Base-by-base conservation (phyloP, 2,797 vertebrate species). In the Oryzias dopingdopingensis region DNA sequence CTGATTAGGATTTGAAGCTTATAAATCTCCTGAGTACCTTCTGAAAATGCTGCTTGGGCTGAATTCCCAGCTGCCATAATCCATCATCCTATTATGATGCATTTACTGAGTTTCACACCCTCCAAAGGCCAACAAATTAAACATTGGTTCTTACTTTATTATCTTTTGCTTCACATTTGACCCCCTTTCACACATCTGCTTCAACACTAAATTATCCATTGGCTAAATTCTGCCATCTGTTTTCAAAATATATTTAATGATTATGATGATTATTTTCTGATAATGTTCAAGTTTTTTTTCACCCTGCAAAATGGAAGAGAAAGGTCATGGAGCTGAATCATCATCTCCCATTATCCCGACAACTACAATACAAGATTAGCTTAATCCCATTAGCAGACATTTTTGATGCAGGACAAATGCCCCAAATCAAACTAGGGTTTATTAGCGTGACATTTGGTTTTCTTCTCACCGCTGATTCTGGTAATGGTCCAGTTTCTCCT, bases 401-500 rank as follows among this genome's bases (percentile, higher is more conserved):
- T 42, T 46, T 22, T 6, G 40, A 48, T 24, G 16, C n/a, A 17
- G 29, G 43, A 44, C 26, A 56, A 56, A 50, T 48, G 45, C 48
- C 15, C 16, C 16, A 17, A 56, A 55, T 47, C 23, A 14, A 18
- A 29, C 23, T 32, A 15, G 16, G 10, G 17, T 61, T 64, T 52
- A 6, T 7, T 42, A 47, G 13, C 16, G 29, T 37, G 24, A 59
- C 40, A 26, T 17, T 32, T 17, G 16, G 48, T n/a, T 41, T 10
- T 17, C 16, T 29, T 51, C 87, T 88, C 84, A 98, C 96, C 96
- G 14, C 91, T 96, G 74, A 98, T 88, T 62, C 96, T 92, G 14
- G 93, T 95, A 82, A 99, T 92, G 70, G 96, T 99, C 97, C 97
- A 99, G 80, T 99, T 99, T 79, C 89, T 95, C 77, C 90, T 92